Evolutionary conservation across 2,888 invertebrate species (phyloP).

Genomic region (Cosmia trapezina): DNA sequence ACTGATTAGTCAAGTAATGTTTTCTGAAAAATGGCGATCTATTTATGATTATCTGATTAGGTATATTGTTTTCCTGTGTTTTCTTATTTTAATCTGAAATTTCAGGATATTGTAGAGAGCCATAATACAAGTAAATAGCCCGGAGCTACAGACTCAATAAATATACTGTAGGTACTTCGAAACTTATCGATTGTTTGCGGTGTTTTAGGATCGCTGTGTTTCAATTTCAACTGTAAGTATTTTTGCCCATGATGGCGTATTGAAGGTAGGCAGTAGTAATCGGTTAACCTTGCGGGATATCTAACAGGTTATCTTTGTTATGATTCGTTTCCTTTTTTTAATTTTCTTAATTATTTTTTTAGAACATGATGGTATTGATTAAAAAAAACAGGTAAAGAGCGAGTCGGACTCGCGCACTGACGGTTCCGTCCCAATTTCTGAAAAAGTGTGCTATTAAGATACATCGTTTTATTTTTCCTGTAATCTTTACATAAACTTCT

Average conservation of each 20-base stretch:
- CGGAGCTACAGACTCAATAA: background rate
- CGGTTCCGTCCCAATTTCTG: too few species aligned
- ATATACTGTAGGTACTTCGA: background rate
- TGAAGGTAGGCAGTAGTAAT: background rate
- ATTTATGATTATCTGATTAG: background rate
- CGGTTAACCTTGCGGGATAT: background rate
- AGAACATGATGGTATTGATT: too few species aligned
- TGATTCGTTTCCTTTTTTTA: background rate
- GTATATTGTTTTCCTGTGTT: too few species aligned
- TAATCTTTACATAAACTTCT: too few species aligned
- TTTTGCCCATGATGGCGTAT: background rate
- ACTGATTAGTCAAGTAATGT: background rate
- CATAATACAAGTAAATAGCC: background rate
- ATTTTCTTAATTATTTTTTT: background rate
- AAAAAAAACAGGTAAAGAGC: too few species aligned
- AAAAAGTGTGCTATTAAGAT: too few species aligned
- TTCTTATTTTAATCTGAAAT: too few species aligned
- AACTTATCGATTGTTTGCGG: background rate
- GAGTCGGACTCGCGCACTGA: too few species aligned
- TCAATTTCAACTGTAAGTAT: background rate
- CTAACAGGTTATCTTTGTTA: background rate
- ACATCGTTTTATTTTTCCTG: too few species aligned
- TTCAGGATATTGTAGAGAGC: background rate
- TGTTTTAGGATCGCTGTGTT: background rate
- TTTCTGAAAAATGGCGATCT: background rate